These are phyloP conservation scores for Synanthedon myopaeformis DNA, from an alignment of 2,888 invertebrate species.

Conservation along the genomic window DNA sequence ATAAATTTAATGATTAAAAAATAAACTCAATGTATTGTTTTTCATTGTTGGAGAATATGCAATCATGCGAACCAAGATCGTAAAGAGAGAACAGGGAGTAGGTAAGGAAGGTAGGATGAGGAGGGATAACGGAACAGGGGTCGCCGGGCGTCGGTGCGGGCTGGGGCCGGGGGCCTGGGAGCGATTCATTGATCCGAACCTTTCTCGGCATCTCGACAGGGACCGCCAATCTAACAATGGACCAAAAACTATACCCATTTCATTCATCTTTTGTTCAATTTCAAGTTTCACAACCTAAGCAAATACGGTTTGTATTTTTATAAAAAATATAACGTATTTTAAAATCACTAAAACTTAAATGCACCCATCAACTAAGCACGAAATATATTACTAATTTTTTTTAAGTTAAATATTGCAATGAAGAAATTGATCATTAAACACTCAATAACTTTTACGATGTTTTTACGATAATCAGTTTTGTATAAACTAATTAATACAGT, in stretches of 20 bases:
- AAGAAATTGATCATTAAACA: too few species aligned
- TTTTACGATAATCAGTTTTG: too few species aligned
- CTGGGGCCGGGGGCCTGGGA: constrained; percentile 35
- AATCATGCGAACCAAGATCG: constrained; percentile 24
- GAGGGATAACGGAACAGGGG: constrained; percentile 25
- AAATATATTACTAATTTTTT: too few species aligned
- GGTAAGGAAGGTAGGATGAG: constrained; percentile 8
- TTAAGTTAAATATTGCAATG: too few species aligned
- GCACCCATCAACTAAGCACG: too few species aligned
- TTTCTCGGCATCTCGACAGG: constrained; percentile 50
- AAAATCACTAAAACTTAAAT: too few species aligned
- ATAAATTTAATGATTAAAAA: too few species aligned
- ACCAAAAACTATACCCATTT: neutral
- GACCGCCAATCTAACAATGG: constrained; percentile 15
- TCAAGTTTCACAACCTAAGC: too few species aligned
- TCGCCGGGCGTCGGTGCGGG: constrained; percentile 27
- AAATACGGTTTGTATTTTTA: too few species aligned
- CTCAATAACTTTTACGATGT: too few species aligned
- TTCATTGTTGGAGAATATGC: neutral
- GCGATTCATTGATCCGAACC: constrained; percentile 68
- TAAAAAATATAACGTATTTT: too few species aligned
- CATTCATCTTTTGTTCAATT: neutral
- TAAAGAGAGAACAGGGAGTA: constrained; percentile 13
- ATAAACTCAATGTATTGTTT: neutral
- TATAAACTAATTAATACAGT: too few species aligned